Percentiles rank a stretch among this genome's conserved stretches.
Evolutionary conservation across 2,888 invertebrate genomes (phyloP).

Genomic region (Stenurella melanura): DNA sequence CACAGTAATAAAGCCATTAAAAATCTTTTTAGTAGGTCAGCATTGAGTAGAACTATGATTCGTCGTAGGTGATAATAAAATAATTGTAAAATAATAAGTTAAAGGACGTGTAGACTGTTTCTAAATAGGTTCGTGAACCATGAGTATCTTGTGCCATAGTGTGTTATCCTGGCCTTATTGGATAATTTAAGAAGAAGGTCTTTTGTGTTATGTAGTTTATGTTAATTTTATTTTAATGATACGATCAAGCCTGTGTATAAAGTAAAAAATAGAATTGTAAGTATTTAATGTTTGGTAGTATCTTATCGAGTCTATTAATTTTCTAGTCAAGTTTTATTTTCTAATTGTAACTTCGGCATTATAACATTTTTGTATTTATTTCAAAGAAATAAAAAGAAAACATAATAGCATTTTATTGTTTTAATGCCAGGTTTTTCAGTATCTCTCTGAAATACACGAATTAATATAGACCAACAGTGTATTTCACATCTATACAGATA

Average conservation of each 20-base stretch:
- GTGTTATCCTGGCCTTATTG: conserved; percentile 16
- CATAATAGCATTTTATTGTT: conserved; percentile 53
- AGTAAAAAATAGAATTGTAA: conserved; percentile 65
- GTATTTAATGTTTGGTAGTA: conserved; percentile 68
- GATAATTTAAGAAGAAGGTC: conserved; percentile 4
- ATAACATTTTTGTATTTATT: conserved; percentile 66
- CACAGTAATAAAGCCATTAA: background rate
- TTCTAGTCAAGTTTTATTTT: conserved; percentile 64
- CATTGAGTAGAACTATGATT: background rate
- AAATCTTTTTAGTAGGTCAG: background rate
- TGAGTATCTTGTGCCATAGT: conserved; percentile 2
- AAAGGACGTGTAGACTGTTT: background rate
- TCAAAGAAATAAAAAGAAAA: conserved; percentile 66
- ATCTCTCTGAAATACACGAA: conserved; percentile 52
- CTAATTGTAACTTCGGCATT: conserved; percentile 61
- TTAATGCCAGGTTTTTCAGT: conserved; percentile 56
- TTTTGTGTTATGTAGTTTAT: conserved; percentile 58
- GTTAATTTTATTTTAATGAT: conserved; percentile 61
- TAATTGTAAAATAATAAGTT: background rate
- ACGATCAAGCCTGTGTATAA: conserved; percentile 66
- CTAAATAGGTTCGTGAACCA: background rate
- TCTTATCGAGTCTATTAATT: conserved; percentile 61
- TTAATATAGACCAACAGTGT: conserved; percentile 57
- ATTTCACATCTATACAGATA: conserved; percentile 68
- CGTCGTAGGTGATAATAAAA: background rate